phyloP scores from a whole-genome alignment of 2,113 vertebrate species.

The Podarcis muralis region DNA sequence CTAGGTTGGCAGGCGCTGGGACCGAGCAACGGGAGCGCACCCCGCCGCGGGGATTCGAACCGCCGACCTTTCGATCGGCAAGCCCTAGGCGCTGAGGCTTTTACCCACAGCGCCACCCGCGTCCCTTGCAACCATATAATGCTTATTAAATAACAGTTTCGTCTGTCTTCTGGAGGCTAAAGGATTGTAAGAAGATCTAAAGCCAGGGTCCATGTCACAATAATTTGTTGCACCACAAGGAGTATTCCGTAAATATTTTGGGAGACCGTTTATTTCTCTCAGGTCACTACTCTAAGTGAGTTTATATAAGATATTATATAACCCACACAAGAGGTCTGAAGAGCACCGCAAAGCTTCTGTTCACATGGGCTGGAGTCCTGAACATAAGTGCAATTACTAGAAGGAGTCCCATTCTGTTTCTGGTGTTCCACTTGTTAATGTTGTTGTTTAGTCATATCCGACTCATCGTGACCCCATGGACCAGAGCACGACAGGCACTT shows the following conservation, averaged over 20 bases:
- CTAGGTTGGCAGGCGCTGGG: too few species aligned
- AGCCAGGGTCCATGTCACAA: neutral
- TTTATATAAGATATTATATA: neutral
- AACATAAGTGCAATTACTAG: neutral
- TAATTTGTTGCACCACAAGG: neutral
- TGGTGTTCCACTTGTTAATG: neutral
- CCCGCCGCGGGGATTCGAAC: too few species aligned
- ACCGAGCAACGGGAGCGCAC: too few species aligned
- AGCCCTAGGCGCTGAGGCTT: too few species aligned
- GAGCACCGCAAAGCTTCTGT: neutral
- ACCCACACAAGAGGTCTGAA: neutral
- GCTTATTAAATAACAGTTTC: neutral
- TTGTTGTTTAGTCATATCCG: too few species aligned
- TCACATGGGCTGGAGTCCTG: neutral
- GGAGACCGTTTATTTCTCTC: neutral
- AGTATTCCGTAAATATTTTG: neutral
- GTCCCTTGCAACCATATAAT: neutral
- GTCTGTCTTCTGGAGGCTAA: neutral
- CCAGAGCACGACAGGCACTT: too few species aligned
- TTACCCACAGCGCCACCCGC: too few species aligned
- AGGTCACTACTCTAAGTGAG: neutral
- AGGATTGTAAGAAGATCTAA: neutral
- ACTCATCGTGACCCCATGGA: too few species aligned
- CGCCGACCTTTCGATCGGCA: too few species aligned
- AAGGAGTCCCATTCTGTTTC: neutral